Percentiles rank a stretch among this genome's conserved stretches.
phyloP scores from a whole-genome alignment of 2,888 invertebrate genomes.

The Cinara cedri region DNA sequence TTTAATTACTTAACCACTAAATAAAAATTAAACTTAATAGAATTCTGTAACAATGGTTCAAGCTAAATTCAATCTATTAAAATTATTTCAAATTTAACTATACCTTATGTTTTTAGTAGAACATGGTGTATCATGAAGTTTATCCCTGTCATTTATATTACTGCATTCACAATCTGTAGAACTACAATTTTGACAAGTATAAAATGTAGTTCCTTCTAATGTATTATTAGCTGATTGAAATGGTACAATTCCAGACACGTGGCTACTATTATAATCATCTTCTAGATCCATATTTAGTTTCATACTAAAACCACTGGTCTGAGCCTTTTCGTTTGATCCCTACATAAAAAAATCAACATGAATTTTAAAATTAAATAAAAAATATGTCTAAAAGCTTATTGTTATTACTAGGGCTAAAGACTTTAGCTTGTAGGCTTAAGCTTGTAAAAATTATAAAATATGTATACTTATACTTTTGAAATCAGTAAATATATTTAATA shows the following conservation, averaged over 20 bases:
- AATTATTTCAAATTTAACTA: not conserved
- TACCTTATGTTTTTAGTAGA: slow-evolving; percentile 48
- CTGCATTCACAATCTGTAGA: slow-evolving; percentile 30
- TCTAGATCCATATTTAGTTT: slow-evolving; percentile 44
- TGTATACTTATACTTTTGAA: no score
- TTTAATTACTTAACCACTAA: no score
- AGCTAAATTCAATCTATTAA: no score
- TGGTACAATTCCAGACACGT: slow-evolving; percentile 76
- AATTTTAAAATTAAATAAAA: not conserved
- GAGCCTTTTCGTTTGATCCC: slow-evolving; percentile 58
- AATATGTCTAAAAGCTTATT: not conserved
- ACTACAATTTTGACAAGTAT: slow-evolving; percentile 49
- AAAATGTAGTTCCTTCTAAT: slow-evolving; percentile 51
- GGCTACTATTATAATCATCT: slow-evolving; percentile 63
- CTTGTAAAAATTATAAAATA: no score
- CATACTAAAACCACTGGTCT: slow-evolving; percentile 31
- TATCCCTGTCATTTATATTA: slow-evolving; percentile 34
- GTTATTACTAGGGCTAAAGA: not conserved
- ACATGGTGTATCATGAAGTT: slow-evolving; percentile 40
- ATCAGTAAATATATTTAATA: no score
- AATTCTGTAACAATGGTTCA: no score
- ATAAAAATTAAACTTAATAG: no score
- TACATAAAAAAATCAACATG: slow-evolving; percentile 9
- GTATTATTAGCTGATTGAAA: slow-evolving; percentile 75
- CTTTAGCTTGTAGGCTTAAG: no score